A percentile compares a stretch with the other conserved stretches of the same genome.
Evolutionary conservation across 2,113 vertebrate species (phyloP).

Genomic region (Catharus fuscescens): DNA sequence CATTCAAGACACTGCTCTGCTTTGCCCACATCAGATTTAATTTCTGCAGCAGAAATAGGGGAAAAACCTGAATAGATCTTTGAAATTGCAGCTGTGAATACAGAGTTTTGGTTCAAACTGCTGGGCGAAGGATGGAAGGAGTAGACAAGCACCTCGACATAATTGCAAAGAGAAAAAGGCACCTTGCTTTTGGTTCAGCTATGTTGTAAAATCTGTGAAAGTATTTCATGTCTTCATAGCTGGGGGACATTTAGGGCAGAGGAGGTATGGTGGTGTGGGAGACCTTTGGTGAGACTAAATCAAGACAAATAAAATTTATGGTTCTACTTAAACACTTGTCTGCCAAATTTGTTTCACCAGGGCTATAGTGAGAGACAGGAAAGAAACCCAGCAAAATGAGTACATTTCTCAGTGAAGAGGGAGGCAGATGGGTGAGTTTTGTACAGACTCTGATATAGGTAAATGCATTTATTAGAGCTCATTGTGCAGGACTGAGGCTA

Average conservation of each 20-base stretch:
- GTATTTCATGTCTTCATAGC: background rate
- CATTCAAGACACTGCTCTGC: background rate
- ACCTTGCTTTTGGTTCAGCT: background rate
- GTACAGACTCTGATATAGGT: fast-evolving
- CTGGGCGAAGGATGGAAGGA: background rate
- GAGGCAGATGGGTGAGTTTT: background rate
- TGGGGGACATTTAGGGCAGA: background rate
- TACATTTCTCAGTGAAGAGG: background rate
- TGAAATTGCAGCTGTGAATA: background rate
- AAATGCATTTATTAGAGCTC: background rate
- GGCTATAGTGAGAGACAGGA: background rate
- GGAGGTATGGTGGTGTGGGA: background rate
- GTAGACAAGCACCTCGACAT: fast-evolving
- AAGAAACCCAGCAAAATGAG: background rate
- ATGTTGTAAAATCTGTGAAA: background rate
- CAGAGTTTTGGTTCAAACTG: background rate
- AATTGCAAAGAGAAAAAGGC: too few species aligned
- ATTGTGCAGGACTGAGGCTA: background rate
- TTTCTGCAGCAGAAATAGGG: background rate
- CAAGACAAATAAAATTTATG: background rate
- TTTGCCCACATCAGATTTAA: background rate
- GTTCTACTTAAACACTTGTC: background rate
- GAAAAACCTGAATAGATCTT: background rate
- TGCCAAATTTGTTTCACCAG: background rate
- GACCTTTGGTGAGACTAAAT: background rate